phyloP scores from a whole-genome alignment of 30 jellyfish, hydroid and myxozoan species.

The Aurelia sp. region DNA sequence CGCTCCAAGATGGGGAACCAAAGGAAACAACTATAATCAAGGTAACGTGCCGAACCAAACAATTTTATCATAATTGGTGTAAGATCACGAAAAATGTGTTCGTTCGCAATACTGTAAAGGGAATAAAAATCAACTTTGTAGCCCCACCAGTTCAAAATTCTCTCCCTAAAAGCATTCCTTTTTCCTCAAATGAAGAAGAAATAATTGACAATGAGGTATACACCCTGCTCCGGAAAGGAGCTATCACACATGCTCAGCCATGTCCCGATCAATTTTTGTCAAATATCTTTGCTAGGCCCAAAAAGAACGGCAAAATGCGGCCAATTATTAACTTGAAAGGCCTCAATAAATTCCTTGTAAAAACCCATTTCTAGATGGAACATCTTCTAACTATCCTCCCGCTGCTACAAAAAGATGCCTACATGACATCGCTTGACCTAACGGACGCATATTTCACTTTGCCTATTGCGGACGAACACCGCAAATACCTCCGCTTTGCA shows the following conservation, averaged over 20 bases:
- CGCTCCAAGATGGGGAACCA: too few relatives aligned
- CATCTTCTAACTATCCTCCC: too few relatives aligned
- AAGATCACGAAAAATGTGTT: background rate
- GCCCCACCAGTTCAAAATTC: background rate
- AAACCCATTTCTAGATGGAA: too few relatives aligned
- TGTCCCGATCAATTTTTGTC: background rate
- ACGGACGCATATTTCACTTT: too few relatives aligned
- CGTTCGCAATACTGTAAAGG: background rate
- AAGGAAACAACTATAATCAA: background rate
- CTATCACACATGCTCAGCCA: background rate
- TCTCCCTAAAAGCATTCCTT: too few relatives aligned
- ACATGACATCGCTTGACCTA: too few relatives aligned
- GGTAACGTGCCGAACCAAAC: background rate
- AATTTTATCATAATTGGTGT: background rate
- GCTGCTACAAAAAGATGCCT: too few relatives aligned
- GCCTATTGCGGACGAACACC: too few relatives aligned
- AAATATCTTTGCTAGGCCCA: background rate
- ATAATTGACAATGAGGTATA: too few relatives aligned
- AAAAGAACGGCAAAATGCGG: background rate
- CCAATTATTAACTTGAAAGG: background rate
- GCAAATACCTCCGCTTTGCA: too few relatives aligned
- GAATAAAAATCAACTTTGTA: background rate
- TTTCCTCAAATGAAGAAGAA: too few relatives aligned
- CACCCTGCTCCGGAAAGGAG: background rate
- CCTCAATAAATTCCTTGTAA: too few relatives aligned